These are phyloP conservation scores for Microtus richardsoni DNA, from an alignment of 2,113 vertebrate species.

Conservation along the genomic window DNA sequence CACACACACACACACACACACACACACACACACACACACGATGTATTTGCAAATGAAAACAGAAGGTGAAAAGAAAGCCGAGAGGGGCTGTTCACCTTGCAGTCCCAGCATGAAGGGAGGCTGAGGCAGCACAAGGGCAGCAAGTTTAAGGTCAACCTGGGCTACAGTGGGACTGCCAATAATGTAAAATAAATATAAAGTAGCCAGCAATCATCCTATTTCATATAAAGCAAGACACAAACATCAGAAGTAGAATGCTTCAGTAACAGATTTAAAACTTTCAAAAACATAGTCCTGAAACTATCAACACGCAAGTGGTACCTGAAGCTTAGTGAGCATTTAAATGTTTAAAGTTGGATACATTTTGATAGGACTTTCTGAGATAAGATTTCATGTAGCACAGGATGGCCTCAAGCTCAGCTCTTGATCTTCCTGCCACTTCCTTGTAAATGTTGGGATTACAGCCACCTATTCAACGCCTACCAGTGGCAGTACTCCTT, in stretches of 20 bases:
- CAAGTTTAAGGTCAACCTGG: not conserved
- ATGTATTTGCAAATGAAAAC: not conserved
- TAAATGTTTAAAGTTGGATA: constrained; percentile 13
- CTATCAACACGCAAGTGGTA: not conserved
- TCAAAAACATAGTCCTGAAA: constrained; percentile 18
- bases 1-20: no score
- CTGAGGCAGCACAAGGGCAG: not conserved
- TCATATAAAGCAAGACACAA: constrained; percentile 37
- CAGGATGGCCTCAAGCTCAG: not conserved
- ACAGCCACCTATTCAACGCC: not conserved
- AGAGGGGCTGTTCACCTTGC: not conserved
- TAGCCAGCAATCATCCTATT: not conserved
- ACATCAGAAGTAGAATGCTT: not conserved
- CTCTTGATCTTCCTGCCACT: not conserved
- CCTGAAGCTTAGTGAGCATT: not conserved
- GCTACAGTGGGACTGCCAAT: not conserved
- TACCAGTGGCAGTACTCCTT: not conserved
- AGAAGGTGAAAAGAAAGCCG: not conserved
- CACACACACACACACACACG: no score
- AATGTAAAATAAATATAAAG: not conserved
- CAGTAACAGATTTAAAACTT: not conserved
- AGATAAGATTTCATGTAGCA: not conserved
- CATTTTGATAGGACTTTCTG: not conserved
- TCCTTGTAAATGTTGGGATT: not conserved
- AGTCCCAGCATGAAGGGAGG: not conserved